Percentiles rank a stretch among this genome's conserved stretches.
phyloP scores from a whole-genome alignment of 2,888 invertebrate genomes.

The Dorcus hopei region DNA sequence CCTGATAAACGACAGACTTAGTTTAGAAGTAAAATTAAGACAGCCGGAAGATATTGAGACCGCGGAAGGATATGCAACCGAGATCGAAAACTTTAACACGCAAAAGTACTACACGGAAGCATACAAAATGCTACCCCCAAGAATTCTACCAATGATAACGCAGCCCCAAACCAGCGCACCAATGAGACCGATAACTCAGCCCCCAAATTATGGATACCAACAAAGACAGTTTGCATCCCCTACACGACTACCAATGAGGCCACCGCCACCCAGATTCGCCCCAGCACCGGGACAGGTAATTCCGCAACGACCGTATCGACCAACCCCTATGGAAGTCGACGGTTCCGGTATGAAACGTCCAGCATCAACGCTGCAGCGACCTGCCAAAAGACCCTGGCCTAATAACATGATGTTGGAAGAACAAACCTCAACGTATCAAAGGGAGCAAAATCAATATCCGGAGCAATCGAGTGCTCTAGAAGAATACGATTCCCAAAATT shows the following conservation, averaged over 20 bases:
- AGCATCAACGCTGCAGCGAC: neutral
- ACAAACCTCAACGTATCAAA: too few species aligned
- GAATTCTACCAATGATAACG: neutral
- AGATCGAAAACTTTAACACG: neutral
- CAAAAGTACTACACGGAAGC: neutral
- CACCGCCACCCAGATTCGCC: neutral
- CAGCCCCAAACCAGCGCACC: neutral
- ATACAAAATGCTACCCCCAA: neutral
- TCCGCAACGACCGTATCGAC: neutral
- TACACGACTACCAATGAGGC: neutral
- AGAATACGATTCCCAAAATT: constrained; percentile 2
- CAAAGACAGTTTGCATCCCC: neutral
- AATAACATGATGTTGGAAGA: too few species aligned
- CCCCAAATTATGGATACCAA: neutral
- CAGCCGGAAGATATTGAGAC: neutral
- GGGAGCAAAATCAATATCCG: neutral
- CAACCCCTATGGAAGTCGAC: constrained; percentile 6
- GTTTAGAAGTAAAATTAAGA: neutral
- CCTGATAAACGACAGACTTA: neutral
- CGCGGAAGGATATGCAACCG: neutral
- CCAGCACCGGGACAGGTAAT: neutral
- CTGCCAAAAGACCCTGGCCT: neutral
- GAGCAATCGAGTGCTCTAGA: neutral
- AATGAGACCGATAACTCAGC: neutral
- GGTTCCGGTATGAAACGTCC: neutral